Conservation (phyloP, 2,888 invertebrate genomes). For the Hipparchia semele region DNA sequence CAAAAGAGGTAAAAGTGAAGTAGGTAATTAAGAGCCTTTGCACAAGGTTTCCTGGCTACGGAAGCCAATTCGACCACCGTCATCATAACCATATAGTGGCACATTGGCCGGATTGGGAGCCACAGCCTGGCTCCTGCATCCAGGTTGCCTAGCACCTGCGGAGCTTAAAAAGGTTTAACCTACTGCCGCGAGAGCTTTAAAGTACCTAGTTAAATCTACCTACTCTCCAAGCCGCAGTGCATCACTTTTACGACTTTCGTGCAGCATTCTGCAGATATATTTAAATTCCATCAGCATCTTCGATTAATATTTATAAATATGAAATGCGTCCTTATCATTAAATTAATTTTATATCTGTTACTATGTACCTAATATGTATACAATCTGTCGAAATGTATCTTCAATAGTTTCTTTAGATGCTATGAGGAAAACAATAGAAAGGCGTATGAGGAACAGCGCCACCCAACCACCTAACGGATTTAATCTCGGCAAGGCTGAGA, state of each 20-base stretch:
- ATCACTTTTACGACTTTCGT: neutral
- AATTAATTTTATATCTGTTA: conserved; percentile 62
- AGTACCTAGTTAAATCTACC: neutral
- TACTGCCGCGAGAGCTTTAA: too few relatives aligned
- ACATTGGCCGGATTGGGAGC: too few relatives aligned
- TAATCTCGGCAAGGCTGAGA: conserved; percentile 46
- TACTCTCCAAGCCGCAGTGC: neutral
- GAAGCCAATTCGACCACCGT: too few relatives aligned
- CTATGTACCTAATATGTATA: conserved; percentile 27
- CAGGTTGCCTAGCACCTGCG: too few relatives aligned
- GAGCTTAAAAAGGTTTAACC: neutral
- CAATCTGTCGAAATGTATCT: conserved; percentile 47
- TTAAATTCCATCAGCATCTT: conserved; percentile 58
- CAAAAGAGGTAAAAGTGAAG: neutral
- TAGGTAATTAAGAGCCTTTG: neutral
- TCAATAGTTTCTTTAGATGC: conserved; percentile 51
- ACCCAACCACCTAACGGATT: conserved; percentile 66
- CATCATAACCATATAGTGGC: too few relatives aligned
- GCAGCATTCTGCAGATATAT: conserved; percentile 15
- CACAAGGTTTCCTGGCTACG: too few relatives aligned
- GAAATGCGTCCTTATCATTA: conserved; percentile 71
- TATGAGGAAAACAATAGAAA: conserved; percentile 66
- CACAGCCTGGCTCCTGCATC: too few relatives aligned
- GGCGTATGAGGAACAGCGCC: conserved; percentile 60
- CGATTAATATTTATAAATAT: conserved; percentile 53